Conservation (phyloP, 2,888 invertebrate species). For the Philereme vetulata region DNA sequence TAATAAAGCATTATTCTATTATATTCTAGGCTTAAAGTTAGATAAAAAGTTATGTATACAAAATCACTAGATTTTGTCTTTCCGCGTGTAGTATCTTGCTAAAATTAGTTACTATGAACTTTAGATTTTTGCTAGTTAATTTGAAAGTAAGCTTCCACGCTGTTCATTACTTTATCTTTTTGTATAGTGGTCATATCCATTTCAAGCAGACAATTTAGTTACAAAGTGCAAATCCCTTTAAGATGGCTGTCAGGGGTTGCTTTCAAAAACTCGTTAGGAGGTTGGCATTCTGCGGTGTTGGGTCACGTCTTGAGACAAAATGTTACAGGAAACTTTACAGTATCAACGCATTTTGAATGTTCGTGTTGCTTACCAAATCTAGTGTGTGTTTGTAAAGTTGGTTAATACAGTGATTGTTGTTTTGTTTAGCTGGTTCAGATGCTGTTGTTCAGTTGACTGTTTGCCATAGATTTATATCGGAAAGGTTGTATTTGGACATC, state of each 20-base stretch:
- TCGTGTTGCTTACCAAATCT: conserved; percentile 39
- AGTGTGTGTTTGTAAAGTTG: conserved; percentile 18
- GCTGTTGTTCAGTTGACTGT: not conserved
- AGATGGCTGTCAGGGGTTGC: conserved; percentile 72
- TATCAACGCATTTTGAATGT: conserved; percentile 40
- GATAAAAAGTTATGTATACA: no score
- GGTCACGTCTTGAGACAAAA: conserved; percentile 78
- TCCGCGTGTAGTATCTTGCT: no score
- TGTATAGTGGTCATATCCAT: conserved; percentile 49
- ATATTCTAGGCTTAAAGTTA: no score
- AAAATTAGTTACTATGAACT: no score
- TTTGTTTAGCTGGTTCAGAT: conserved; percentile 8
- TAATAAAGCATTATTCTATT: no score
- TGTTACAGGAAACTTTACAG: conserved; percentile 60
- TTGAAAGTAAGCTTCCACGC: not conserved
- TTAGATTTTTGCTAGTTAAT: not conserved
- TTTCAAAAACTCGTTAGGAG: conserved; percentile 82
- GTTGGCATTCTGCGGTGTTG: conserved; percentile 72
- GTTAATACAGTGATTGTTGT: conserved; percentile 15
- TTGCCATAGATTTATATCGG: not conserved
- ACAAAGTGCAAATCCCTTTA: conserved; percentile 80
- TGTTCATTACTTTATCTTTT: not conserved
- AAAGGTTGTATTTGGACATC: no score
- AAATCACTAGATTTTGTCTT: no score
- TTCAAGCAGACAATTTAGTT: conserved; percentile 66